Evolutionary conservation across 2,888 invertebrate species (phyloP).

Genomic region (Dryobotodes eremita): DNA sequence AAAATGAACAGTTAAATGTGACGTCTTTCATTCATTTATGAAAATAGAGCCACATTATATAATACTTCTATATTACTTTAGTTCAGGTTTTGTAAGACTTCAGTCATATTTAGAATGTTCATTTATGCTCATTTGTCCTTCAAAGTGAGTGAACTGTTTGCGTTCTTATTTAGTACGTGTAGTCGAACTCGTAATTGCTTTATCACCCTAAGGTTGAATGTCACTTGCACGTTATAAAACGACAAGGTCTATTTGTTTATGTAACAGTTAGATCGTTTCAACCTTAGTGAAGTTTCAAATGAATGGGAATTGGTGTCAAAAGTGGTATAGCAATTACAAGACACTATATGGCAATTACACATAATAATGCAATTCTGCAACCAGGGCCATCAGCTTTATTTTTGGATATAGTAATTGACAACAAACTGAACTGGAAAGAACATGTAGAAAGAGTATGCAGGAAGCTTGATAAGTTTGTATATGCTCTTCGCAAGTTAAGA

Average conservation of each 20-base stretch:
- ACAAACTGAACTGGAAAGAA: too few relatives aligned
- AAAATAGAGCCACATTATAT: conserved; percentile 33
- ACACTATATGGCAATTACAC: too few relatives aligned
- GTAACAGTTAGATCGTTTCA: not conserved
- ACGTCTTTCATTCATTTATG: conserved; percentile 57
- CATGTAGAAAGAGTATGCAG: too few relatives aligned
- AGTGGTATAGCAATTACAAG: not conserved
- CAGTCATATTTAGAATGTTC: not conserved
- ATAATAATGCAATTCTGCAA: too few relatives aligned
- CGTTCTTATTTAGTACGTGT: not conserved
- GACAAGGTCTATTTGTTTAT: not conserved
- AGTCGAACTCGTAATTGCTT: not conserved
- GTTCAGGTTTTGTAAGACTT: not conserved
- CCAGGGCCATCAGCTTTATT: too few relatives aligned
- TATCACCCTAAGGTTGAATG: not conserved
- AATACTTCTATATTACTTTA: conserved; percentile 13
- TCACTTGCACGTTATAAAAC: not conserved
- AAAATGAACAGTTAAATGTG: conserved; percentile 59
- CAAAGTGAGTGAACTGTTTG: conserved; percentile 16
- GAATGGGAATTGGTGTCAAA: not conserved
- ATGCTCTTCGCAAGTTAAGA: too few relatives aligned
- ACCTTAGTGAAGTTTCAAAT: not conserved
- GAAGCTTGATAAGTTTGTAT: too few relatives aligned
- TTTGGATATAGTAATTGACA: too few relatives aligned
- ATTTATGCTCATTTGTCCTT: conserved; percentile 9